Evolutionary conservation across 1,140 invertebrate species (phyloP), one percentile per base, ranked within the genome.

Genomic region (Bombyx mandarina): DNA sequence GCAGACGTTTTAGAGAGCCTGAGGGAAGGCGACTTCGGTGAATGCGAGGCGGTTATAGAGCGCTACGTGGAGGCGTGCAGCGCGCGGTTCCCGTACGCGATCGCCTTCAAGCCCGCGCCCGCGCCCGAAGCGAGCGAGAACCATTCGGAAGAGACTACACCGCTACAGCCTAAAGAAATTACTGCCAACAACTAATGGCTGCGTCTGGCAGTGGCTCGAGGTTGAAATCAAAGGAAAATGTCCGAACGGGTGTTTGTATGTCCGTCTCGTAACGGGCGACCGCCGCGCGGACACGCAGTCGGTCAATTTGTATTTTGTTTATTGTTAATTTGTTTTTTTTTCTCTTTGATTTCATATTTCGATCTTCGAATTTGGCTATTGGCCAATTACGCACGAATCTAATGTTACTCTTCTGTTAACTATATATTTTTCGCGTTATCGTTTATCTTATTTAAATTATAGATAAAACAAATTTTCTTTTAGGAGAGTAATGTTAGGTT

Each of bases 21-120:
- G 69, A 90, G 90, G 61, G 91, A 91, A 56, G 94, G 94, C 50
- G 93, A 95, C 64, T 95, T 97, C 75, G 95, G 95, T 1, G 82
- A 89, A 43, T 93, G 93, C 75, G 93, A 93, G 49, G 77, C 90
- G 43, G 89, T 91, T 60, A 90, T 91, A 54, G 90, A 90, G 63
- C 89, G 92, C 42, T 98, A 94, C 77, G 90, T 93, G 67, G 84
- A 84, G 22, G 90, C 90, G 66, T 96, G 96, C 79, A 91, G 93
- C 65, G 86, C 90, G 70, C 91, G 90, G 59, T 97, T 95, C 79
- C 94, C 92, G 7, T 92, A 93, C 75, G 93, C 93, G 43, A 89
- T 90, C 61, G 92, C 92, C 35, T 95, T 95, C 81, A 89, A 89
- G 61, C 88, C 90, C 43, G 82, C 84, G 46, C 59, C 76, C 9